Evolutionary conservation across 1,140 invertebrate species (phyloP).

Genomic region (Oedothorax gibbosus): DNA sequence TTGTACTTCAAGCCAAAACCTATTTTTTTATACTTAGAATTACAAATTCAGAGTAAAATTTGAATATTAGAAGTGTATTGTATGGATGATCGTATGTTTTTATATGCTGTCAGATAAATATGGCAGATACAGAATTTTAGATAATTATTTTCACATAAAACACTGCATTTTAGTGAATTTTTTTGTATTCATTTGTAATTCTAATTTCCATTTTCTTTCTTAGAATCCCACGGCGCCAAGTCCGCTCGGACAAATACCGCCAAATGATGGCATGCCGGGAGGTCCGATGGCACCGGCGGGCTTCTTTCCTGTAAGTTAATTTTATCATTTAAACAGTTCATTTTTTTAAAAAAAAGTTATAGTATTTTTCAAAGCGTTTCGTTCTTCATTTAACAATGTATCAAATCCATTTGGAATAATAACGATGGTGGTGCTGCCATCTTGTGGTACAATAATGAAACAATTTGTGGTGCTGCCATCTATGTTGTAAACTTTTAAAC

Average conservation of each 20-base stretch:
- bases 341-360: background rate
- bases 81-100: too few relatives aligned
- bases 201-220: slow-evolving; percentile 47
- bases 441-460: too few relatives aligned
- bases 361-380: background rate
- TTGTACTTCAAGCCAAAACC: too few relatives aligned
- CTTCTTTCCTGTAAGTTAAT: slow-evolving; percentile 87
- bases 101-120: too few relatives aligned
- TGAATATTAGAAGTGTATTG: too few relatives aligned
- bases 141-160: too few relatives aligned
- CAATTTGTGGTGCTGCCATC: background rate
- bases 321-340: background rate
- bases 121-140: too few relatives aligned
- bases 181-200: too few relatives aligned
- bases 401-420: background rate
- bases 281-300: slow-evolving; percentile 89
- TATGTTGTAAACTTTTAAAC: background rate
- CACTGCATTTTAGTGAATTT: too few relatives aligned
- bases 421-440: too few relatives aligned
- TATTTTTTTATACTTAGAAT: too few relatives aligned
- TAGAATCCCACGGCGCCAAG: slow-evolving; percentile 72
- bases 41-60: too few relatives aligned
- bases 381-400: background rate
- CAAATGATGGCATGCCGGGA: slow-evolving; percentile 89
- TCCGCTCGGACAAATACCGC: slow-evolving; percentile 72